Percentiles rank a stretch among this genome's conserved stretches.
Conservation (phyloP, 2,113 vertebrate species). For the Arvicanthis niloticus region DNA sequence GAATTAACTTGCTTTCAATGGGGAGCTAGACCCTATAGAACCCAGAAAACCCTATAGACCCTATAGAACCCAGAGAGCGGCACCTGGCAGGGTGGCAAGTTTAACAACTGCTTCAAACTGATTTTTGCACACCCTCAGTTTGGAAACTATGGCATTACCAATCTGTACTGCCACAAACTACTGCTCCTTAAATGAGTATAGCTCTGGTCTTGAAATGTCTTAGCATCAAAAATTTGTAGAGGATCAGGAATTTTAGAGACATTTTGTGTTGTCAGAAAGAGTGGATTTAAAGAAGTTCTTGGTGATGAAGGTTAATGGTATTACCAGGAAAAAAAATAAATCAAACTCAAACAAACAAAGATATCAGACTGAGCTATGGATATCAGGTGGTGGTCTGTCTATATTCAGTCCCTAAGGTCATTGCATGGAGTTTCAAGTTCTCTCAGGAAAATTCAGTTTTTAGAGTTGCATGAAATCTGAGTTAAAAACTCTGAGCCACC, state of each 20-base stretch:
- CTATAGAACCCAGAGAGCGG: neutral
- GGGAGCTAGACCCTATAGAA: neutral
- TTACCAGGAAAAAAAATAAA: neutral
- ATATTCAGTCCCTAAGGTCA: neutral
- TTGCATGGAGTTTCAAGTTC: neutral
- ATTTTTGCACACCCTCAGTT: neutral
- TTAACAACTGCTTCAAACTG: neutral
- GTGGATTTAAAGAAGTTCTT: neutral
- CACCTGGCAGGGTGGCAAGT: rapidly evolving
- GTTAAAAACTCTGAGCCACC: neutral
- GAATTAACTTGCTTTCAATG: neutral
- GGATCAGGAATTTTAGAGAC: neutral
- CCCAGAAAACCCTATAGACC: no score
- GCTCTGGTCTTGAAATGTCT: neutral
- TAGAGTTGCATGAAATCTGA: neutral
- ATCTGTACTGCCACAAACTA: neutral
- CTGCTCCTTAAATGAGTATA: neutral
- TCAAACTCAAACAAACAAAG: neutral
- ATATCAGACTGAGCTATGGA: neutral
- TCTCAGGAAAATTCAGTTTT: neutral
- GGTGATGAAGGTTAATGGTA: neutral
- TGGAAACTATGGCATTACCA: neutral
- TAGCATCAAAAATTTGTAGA: neutral
- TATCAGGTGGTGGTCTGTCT: neutral
- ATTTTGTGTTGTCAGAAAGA: neutral